Evolutionary conservation across 2,888 invertebrate genomes (phyloP), one percentile per base, ranked within the genome.

Genomic region (Cynaeus angustus): DNA sequence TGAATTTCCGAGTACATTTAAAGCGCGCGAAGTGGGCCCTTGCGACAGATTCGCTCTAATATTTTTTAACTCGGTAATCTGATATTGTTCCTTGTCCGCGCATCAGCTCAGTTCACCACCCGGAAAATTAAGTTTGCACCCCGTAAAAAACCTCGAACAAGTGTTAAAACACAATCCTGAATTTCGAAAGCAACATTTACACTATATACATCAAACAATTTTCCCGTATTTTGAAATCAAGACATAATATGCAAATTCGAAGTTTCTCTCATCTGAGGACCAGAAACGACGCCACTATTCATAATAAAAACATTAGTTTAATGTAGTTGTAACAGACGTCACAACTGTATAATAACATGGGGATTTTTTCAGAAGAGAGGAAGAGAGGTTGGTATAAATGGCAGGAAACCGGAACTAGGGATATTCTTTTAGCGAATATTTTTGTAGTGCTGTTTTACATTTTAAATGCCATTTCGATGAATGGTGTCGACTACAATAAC

Each of bases 61-160:
- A 81, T 82, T 83, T 83, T 84, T 84, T 83, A 82, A 80, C 80
- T 80, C 79, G 76, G 78, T 85, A 85, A 85, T 84, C 84, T 83
- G 84, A 84, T 84, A 83, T 84, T 83, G 83, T 82, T 83, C 83
- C 83, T 83, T 84, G 83, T 83, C 83, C 81, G 81, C 78, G 81
- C 76, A 64, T 74, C 82, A 81, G 84, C 83, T 85, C 83, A 84
- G 83, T 77, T 82, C 85, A 84, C 83, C 78, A 83, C 77, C 84
- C 85, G 85, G 85, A 85, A 85, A 85, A 85, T 85, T 85, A 85
- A 85, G 84, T 85, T 85, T 85, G 82, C 79, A 77, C 75, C 79
- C 74, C 66, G 75, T 68, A 77, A 78, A 80, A 79, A 77, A 79
- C 76, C 74, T 75, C 71, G 78, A 79, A 80, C 82, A 82, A 83